Percentiles rank a stretch among this genome's conserved stretches.
Evolutionary conservation across 2,888 invertebrate species (phyloP).

Genomic region (Chydorus sphaericus): DNA sequence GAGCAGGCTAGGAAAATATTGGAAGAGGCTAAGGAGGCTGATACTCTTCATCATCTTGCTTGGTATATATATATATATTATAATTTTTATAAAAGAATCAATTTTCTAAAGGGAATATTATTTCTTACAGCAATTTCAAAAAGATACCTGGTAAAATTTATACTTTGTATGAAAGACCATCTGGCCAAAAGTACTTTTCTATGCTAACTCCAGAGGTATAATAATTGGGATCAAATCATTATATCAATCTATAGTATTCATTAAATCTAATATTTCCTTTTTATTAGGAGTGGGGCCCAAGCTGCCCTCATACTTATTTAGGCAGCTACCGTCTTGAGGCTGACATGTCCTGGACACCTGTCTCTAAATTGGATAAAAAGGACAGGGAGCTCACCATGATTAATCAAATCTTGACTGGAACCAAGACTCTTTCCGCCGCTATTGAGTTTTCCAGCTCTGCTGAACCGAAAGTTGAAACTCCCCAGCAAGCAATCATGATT

Average conservation of each 20-base stretch:
- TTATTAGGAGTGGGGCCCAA: constrained; percentile 49
- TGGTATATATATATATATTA: constrained; percentile 24
- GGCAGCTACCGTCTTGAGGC: constrained; percentile 51
- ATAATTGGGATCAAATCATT: neutral
- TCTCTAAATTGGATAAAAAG: constrained; percentile 32
- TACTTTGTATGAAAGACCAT: constrained; percentile 47
- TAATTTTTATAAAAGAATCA: neutral
- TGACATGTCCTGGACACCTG: constrained; percentile 54
- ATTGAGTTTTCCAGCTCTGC: too few species aligned
- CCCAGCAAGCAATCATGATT: too few species aligned
- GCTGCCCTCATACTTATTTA: constrained; percentile 42
- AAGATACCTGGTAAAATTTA: constrained; percentile 55
- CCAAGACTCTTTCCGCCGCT: constrained; percentile 2
- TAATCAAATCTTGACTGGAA: constrained; percentile 13
- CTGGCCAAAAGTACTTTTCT: constrained; percentile 54
- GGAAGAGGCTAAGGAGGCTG: constrained; percentile 41
- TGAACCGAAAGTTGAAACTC: too few species aligned
- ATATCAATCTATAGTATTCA: neutral
- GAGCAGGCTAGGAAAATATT: constrained; percentile 45
- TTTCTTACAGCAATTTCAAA: constrained; percentile 41
- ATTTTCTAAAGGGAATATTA: too few species aligned
- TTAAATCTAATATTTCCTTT: neutral
- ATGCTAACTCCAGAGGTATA: constrained; percentile 53
- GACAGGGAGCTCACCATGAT: constrained; percentile 16
- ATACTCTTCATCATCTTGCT: constrained; percentile 47